Base-by-base conservation (phyloP, 2,888 invertebrate genomes). In the Caenorhabditis sp. region DNA sequence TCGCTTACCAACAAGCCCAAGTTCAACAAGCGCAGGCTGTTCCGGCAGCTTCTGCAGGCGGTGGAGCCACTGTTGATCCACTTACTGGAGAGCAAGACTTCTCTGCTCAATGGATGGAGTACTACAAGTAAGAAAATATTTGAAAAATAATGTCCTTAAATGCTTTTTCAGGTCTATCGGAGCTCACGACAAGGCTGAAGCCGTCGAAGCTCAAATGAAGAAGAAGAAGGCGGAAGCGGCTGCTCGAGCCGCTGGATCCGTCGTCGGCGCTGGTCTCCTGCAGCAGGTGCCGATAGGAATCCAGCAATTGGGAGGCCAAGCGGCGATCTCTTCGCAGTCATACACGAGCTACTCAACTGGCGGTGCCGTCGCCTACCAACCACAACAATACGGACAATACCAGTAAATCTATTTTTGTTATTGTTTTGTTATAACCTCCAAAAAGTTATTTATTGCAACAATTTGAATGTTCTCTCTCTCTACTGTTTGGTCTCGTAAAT, bases 31-130 rank as follows among this genome's bases (percentile, higher is more conserved):
- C 22, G 13, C 35, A 32, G 7, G 75, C 77, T 24, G 65, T 76
- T 1, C 27, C 72, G 35, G 20, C 77, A 46, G 32, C 58, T 2
- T 37, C 46, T 1, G 53, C 66, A 20, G 41, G 73, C 15, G 37
- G 59, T 46, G 56, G 59, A 5, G 78, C 86, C 13, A 61, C 83
- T 11, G 87, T 88, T 48, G 86, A 87, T 9, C 73, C 78, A 22
- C 86, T 86, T 2, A 68, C 68, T 22, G 88, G 88, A 5, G 95
- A 95, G 89, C 94, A 95, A 3, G 98, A 98, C 90, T 98, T 97
- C 91, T 95, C 95, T 24, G 93, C 94, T 76, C 96, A 97, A 87
- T 98, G 98, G 98, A 95, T 95, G 37, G 96, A 96, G 89, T 98
- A 98, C 92, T 98, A 98, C 90, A 92, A 96, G 86, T 95, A 58